These are phyloP conservation scores for Philereme vetulata DNA, from an alignment of 2,888 invertebrate species.

Conservation along the genomic window DNA sequence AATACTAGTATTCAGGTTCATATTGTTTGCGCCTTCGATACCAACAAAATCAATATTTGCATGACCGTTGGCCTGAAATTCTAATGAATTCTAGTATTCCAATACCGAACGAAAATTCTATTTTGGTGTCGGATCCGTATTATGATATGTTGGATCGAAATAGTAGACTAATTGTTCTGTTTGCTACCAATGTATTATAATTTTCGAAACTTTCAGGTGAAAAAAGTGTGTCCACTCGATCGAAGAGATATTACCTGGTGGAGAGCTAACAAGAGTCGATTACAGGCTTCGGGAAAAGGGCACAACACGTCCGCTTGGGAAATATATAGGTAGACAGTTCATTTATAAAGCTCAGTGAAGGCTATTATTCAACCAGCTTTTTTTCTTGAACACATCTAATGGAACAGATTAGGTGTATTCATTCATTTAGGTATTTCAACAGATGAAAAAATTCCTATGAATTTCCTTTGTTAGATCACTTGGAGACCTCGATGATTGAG, in stretches of 20 bases:
- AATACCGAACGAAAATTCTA: neutral
- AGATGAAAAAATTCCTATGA: too few relatives aligned
- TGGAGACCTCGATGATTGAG: too few relatives aligned
- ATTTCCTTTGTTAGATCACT: too few relatives aligned
- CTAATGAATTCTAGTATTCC: neutral
- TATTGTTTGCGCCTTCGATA: too few relatives aligned
- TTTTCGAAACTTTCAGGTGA: constrained; percentile 64
- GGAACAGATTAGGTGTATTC: neutral
- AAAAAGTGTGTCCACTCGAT: constrained; percentile 85
- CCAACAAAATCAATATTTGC: too few relatives aligned
- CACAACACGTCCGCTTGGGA: constrained; percentile 46
- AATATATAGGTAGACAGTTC: constrained; percentile 51
- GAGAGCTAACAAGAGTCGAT: constrained; percentile 49
- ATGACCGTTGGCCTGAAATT: neutral
- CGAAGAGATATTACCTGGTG: constrained; percentile 67
- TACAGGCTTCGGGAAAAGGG: constrained; percentile 41
- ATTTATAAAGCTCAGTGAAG: constrained; percentile 10
- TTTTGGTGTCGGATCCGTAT: neutral
- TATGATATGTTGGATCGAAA: neutral
- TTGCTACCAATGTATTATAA: neutral
- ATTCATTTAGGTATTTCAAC: too few relatives aligned
- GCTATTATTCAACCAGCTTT: constrained; percentile 3
- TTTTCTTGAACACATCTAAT: constrained; percentile 1
- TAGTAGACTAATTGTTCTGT: too few relatives aligned
- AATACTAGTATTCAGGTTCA: too few relatives aligned